Conservation (phyloP, 2,797 vertebrate species). For the Poecilia gillii region DNA sequence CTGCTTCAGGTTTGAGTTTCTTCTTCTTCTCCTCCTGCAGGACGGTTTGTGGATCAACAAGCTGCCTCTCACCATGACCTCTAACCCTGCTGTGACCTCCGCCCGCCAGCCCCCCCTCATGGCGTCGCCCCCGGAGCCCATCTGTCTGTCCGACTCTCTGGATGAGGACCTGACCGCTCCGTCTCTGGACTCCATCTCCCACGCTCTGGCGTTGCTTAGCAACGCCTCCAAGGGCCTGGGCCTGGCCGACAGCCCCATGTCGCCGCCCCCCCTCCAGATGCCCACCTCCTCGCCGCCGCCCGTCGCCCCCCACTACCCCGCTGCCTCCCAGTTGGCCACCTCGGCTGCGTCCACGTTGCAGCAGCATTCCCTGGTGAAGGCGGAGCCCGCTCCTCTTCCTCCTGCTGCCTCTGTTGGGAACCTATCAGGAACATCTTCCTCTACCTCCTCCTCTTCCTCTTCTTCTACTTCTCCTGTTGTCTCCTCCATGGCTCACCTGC, state of each 20-base stretch:
- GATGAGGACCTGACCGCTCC: constrained; percentile 93
- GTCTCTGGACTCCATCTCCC: constrained; percentile 94
- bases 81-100: constrained; percentile 42
- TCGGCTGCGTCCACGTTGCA: constrained; percentile 38
- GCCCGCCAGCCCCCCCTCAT: constrained; percentile 60
- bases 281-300: constrained; percentile 79
- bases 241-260: constrained; percentile 79
- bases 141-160: constrained; percentile 95
- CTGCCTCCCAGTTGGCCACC: constrained; percentile 58
- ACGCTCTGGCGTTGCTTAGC: constrained; percentile 91
- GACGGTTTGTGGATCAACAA: constrained; percentile 78
- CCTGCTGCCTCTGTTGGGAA: constrained; percentile 58
- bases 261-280: constrained; percentile 83
- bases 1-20: not conserved
- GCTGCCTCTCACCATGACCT: constrained; percentile 48
- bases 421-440: constrained; percentile 49
- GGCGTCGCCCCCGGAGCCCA: constrained; percentile 87
- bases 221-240: constrained; percentile 87
- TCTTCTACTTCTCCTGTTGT: constrained; percentile 71
- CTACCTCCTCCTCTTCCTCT: constrained; percentile 76
- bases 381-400: constrained; percentile 70
- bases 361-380: constrained; percentile 69
- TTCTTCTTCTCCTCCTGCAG: constrained; percentile 48
- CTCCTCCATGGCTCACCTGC: constrained; percentile 57
- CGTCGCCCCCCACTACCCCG: constrained; percentile 71